Base-by-base conservation (phyloP, 2,888 invertebrate genomes). In the Theodoxus fluviatilis region DNA sequence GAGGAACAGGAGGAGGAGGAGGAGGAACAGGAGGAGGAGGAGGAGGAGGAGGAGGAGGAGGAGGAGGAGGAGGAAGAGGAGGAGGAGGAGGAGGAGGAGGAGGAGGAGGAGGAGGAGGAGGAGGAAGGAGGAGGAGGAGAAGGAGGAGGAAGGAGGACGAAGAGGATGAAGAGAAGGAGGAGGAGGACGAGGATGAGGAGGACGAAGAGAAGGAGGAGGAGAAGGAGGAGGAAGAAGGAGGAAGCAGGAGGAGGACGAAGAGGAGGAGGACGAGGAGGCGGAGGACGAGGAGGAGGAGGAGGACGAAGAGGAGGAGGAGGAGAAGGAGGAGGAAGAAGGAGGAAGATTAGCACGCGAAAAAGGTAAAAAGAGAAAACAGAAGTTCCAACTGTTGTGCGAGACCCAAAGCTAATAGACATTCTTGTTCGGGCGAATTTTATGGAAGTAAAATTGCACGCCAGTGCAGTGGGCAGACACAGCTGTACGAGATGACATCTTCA, bases 21-120 rank as follows among this genome's bases (percentile, higher is more conserved):
- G 61, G 61, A 66, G 70, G 70, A 70, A 70, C 67, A 67, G 59
- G 67, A 59, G 70, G 43, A 70, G 61, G 59, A 66, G 33, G 57
- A 43, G 18, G 43, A 43, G 18, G 43, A 43, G 18, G 43, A 43
- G 18, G 43, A 43, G 18, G 43, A 43, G 18, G 43, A 43, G 18
- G 43, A 43, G 18, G 43, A 43, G 18, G 43, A 43, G 18, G 43
- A 43, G 18, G 43, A 43, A 43, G 43, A 43, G 18, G 43, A 43
- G 18, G 43, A 43, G 43, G 43, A 43, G 43, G 43, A 43, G 43
- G 43, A 15, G 43, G 18, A 15, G 43, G 18, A 15, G 43, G 18
- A 15, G 43, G 18, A 15, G 43, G 18, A 15, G 43, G 18, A 15
- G 43, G 18, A 15, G 43, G 18, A 15, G 18, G 18, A 15, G 18